Percentiles rank a stretch among this genome's conserved stretches.
Evolutionary conservation across 2,797 vertebrate genomes (phyloP).

Genomic region (Anabacerthia variegaticeps): DNA sequence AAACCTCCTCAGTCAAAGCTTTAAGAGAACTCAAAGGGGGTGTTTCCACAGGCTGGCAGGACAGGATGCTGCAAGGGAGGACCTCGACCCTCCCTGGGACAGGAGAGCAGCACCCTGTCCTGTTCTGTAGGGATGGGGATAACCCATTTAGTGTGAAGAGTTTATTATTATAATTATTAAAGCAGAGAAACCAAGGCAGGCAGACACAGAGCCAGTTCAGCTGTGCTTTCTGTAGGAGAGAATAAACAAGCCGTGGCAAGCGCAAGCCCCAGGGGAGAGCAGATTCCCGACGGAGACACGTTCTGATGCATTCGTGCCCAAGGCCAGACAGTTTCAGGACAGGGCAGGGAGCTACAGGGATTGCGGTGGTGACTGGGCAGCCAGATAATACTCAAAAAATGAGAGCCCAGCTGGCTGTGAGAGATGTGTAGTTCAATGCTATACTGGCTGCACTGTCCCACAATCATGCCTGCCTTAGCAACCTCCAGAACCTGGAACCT

Average conservation of each 20-base stretch:
- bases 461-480: neutral
- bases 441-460: neutral
- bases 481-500: neutral
- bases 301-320: neutral
- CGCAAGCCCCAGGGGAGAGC: neutral
- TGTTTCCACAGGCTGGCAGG: fast-evolving
- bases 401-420: neutral
- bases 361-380: neutral
- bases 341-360: neutral
- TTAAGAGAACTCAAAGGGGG: neutral
- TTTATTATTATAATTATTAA: slow-evolving; percentile 4
- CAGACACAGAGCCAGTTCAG: slow-evolving; percentile 24
- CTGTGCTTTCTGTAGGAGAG: slow-evolving; percentile 51
- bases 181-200: slow-evolving; percentile 41
- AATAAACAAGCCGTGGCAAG: slow-evolving; percentile 53
- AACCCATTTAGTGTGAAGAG: slow-evolving; percentile 11
- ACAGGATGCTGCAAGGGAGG: neutral
- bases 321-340: slow-evolving; percentile 1
- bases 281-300: neutral
- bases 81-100: neutral
- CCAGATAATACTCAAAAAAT: neutral
- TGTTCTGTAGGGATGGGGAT: neutral
- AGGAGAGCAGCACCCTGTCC: neutral
- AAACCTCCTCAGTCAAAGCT: neutral
- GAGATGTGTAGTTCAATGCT: fast-evolving